Evolutionary conservation across 2,888 invertebrate genomes (phyloP).

Genomic region (Diaperis boleti): DNA sequence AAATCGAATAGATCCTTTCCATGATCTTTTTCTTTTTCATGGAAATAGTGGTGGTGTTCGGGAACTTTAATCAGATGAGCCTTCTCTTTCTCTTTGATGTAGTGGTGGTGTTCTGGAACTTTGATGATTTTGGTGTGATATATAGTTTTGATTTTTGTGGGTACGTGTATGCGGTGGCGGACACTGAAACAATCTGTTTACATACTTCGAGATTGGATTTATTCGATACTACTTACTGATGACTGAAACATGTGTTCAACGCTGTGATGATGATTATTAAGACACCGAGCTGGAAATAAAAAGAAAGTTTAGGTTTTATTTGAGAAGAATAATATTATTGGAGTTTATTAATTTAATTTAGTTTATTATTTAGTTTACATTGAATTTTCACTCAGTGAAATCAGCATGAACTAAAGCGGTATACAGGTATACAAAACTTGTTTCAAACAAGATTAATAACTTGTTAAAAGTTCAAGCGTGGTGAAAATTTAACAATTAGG

Average conservation of each 20-base stretch:
- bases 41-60: slow-evolving; percentile 45
- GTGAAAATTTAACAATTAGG: no score
- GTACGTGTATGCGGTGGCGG: slow-evolving; percentile 62
- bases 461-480: no score
- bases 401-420: no score
- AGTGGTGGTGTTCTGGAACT: slow-evolving; percentile 64
- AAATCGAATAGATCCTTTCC: slow-evolving; percentile 17
- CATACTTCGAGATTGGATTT: background rate
- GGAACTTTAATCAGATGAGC: slow-evolving; percentile 49
- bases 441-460: no score
- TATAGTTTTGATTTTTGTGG: slow-evolving; percentile 61
- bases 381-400: no score
- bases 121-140: slow-evolving; percentile 63
- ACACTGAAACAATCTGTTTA: slow-evolving; percentile 53
- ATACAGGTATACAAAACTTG: no score
- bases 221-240: slow-evolving; percentile 26
- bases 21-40: slow-evolving; percentile 39
- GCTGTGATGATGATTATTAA: slow-evolving; percentile 10
- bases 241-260: slow-evolving; percentile 6
- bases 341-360: background rate
- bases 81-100: slow-evolving; percentile 61
- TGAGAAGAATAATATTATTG: background rate
- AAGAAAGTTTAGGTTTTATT: background rate
- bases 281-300: slow-evolving; percentile 28
- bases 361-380: no score